Evolutionary conservation across 2,888 invertebrate genomes (phyloP).

Genomic region (Hipparchia semele): DNA sequence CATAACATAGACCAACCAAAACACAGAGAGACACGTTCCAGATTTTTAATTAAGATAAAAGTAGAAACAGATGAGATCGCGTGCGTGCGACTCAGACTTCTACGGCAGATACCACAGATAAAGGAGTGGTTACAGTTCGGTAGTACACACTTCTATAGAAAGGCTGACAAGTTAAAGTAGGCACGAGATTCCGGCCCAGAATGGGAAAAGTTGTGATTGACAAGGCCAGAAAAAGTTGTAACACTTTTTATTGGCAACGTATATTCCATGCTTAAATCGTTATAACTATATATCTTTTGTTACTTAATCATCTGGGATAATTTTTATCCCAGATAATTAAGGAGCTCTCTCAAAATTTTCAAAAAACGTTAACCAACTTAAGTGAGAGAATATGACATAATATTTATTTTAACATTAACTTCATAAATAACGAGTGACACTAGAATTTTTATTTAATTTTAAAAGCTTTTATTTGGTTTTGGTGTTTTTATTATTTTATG

Average conservation of each 20-base stretch:
- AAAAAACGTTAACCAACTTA: no score
- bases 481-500: no score
- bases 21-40: slow-evolving; percentile 46
- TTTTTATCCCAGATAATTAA: no score
- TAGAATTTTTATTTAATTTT: no score
- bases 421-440: no score
- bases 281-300: no score
- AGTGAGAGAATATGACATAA: no score
- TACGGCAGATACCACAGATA: slow-evolving; percentile 20
- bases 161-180: slow-evolving; percentile 10
- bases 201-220: slow-evolving; percentile 43
- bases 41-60: slow-evolving; percentile 76
- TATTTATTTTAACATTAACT: no score
- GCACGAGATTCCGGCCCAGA: slow-evolving; percentile 10
- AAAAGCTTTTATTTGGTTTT: no score
- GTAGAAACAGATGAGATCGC: slow-evolving; percentile 41
- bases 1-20: slow-evolving; percentile 39
- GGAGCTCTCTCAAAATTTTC: no score
- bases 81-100: slow-evolving; percentile 36
- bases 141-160: slow-evolving; percentile 13
- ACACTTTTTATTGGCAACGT: neutral
- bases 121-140: slow-evolving; percentile 14
- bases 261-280: no score
- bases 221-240: slow-evolving; percentile 20
- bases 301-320: no score